A percentile compares a stretch with the other conserved stretches of the same genome.
Evolutionary conservation across 2,113 vertebrate species (phyloP).

Genomic region (Ceratotherium simum): DNA sequence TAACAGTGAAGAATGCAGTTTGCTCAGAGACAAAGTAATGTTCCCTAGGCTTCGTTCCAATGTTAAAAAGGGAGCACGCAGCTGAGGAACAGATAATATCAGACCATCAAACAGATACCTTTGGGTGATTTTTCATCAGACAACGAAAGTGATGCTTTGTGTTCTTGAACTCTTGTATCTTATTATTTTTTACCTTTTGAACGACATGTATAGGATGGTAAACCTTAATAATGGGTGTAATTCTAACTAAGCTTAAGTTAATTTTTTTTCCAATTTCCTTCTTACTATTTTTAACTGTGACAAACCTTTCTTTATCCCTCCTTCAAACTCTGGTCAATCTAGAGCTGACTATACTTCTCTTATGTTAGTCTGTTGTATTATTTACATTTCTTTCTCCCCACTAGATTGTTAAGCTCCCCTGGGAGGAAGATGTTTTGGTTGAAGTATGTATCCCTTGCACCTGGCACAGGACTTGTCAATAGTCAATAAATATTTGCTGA

Average conservation of each 20-base stretch:
- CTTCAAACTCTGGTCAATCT: not conserved
- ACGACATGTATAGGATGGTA: not conserved
- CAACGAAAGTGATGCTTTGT: not conserved
- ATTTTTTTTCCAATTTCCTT: not conserved
- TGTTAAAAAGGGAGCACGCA: conserved; percentile 11
- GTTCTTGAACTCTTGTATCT: not conserved
- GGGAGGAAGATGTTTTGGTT: not conserved
- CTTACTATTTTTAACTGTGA: not conserved
- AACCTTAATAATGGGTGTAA: not conserved
- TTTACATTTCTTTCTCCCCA: not conserved
- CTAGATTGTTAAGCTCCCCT: not conserved
- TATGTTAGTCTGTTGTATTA: not conserved
- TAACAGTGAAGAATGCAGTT: conserved; percentile 28
- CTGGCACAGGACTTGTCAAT: not conserved
- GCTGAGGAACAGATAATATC: not conserved
- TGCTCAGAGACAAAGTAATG: not conserved
- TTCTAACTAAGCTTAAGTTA: conserved; percentile 8
- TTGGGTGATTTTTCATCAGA: not conserved
- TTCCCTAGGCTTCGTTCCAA: conserved; percentile 60
- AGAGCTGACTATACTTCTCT: not conserved
- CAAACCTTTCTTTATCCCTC: not conserved
- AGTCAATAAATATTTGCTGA: not conserved
- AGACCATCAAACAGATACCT: not conserved
- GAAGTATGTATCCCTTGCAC: not conserved
- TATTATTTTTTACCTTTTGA: not conserved